Base-by-base conservation (phyloP, 2,888 invertebrate species). In the Pristionchus arcanus region DNA sequence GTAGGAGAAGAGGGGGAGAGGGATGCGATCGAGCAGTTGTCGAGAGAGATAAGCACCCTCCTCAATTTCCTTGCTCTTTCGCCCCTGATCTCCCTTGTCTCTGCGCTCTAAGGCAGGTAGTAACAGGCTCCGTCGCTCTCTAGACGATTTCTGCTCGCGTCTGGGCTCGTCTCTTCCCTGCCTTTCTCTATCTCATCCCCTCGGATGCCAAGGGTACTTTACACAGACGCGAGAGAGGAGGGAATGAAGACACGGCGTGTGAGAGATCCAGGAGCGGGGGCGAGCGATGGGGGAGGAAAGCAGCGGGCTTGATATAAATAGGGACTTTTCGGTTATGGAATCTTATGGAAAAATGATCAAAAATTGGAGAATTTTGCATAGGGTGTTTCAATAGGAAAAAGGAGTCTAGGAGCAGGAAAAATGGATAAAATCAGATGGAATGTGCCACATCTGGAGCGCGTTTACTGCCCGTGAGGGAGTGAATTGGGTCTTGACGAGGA, bases 61-160 rank as follows among this genome's bases (percentile, higher is more conserved):
- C 15, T 28, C 4, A 2, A 49, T 53, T 19, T 13, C 53, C 81
- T 9, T n/a, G 28, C 25, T 87, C 87, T 68, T 68, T 87, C 42
- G n/a, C 49, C 42, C 4, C 21, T 55, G 86, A 89, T 86, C 68
- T 90, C 87, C 86, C 85, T 74, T 74, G 85, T 91, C 89, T 77
- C 86, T 74, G 87, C 55, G 59, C 31, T 31, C 68, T 81, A 37
- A 59, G 55, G 89, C 59, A 59, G 63, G 83, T 89, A 85, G n/a
- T 42, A 28, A 55, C 83, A 31, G 55, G 53, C 55, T 28, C 55
- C 83, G 19, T 11, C 37, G 34, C 31, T 88, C 71, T n/a, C 74
- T 87, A 28, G 21, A 5, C 68, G n/a, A 4, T n/a, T 34, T 87
- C 87, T 42, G 15, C 68, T 49, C 42, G 13, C 16, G 21, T 59